These are phyloP conservation scores for Dinoponera quadriceps DNA, from an alignment of 1,140 invertebrate species.

Conservation along the genomic window DNA sequence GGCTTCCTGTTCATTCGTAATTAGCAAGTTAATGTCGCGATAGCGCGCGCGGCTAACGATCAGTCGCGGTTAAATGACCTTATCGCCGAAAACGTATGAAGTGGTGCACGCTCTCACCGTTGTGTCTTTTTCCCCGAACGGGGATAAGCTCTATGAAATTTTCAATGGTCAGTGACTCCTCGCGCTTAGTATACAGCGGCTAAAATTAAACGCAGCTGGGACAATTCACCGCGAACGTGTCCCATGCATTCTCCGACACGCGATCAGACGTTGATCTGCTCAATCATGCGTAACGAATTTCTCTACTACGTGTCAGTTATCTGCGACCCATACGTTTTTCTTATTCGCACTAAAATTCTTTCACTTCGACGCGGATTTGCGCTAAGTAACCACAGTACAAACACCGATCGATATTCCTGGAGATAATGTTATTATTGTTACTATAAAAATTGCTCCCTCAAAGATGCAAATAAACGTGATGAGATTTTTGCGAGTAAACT, in stretches of 20 bases:
- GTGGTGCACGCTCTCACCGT: neutral
- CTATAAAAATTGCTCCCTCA: no score
- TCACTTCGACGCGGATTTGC: no score
- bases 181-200: neutral
- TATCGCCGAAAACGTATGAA: conserved; percentile 14
- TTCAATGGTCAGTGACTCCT: conserved; percentile 59
- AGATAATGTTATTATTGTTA: no score
- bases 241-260: neutral
- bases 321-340: no score
- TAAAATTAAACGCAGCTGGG: conserved; percentile 54
- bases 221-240: conserved; percentile 11
- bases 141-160: neutral
- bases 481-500: no score
- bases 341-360: no score
- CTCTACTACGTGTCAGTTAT: neutral
- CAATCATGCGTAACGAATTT: neutral
- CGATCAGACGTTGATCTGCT: neutral
- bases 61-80: conserved; percentile 46
- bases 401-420: no score
- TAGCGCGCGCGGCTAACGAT: conserved; percentile 2
- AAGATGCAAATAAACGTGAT: no score
- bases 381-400: no score
- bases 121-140: conserved; percentile 46
- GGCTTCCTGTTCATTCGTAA: conserved; percentile 17
- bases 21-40: conserved; percentile 24